Evolutionary conservation across 23 tunicate genomes (phyloP).

Genomic region (Diplosoma virens): DNA sequence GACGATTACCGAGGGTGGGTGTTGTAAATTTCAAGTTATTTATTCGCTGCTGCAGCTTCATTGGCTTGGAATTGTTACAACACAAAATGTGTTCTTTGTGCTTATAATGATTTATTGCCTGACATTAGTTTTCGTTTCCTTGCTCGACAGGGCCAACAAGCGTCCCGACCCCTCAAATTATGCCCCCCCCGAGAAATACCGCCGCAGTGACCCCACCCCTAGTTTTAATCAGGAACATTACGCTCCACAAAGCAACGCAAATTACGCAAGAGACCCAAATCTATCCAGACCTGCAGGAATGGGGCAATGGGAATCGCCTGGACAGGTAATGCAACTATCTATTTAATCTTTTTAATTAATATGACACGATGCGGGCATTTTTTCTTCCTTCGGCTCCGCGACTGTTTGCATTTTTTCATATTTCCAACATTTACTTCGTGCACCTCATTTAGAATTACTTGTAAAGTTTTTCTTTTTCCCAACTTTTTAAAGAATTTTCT

Average conservation of each 20-base stretch:
- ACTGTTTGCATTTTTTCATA: too few relatives aligned
- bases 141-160: not conserved
- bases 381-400: too few relatives aligned
- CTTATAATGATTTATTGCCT: not conserved
- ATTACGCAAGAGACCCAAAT: not conserved
- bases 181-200: conserved; percentile 17
- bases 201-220: conserved; percentile 11
- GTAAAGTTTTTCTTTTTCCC: too few relatives aligned
- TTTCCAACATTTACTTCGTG: too few relatives aligned
- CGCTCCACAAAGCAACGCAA: too few relatives aligned
- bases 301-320: not conserved
- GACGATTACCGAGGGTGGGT: too few relatives aligned
- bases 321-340: not conserved
- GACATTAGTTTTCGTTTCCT: not conserved
- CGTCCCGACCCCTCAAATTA: conserved; percentile 5
- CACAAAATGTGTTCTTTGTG: not conserved
- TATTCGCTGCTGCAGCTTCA: too few relatives aligned
- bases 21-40: too few relatives aligned
- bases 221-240: not conserved
- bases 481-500: too few relatives aligned
- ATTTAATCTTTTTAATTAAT: too few relatives aligned
- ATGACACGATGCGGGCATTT: too few relatives aligned
- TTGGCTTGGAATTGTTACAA: not conserved
- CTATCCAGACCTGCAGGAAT: not conserved
- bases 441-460: too few relatives aligned